These are phyloP conservation scores for Drosophila arizonae DNA, from an alignment of 1,140 invertebrate species.

Conservation along the genomic window DNA sequence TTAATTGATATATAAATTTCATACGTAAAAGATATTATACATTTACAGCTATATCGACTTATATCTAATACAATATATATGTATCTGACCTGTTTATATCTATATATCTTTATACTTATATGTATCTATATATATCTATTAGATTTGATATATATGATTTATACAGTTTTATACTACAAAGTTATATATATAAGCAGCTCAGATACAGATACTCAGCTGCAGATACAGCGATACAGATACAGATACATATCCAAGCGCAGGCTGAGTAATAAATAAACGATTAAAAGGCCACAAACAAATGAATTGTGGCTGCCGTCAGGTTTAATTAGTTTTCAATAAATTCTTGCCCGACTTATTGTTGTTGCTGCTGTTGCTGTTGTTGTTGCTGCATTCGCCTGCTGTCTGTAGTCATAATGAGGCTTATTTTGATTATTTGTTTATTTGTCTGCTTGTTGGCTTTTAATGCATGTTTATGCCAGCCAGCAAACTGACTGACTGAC, in stretches of 20 bases:
- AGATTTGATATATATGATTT: background rate
- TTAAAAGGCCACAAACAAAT: conserved; percentile 60
- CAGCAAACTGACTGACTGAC: conserved; percentile 47
- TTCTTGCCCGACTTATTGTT: conserved; percentile 26
- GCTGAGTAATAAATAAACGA: conserved; percentile 70
- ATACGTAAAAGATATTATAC: too few relatives aligned
- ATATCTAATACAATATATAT: too few relatives aligned
- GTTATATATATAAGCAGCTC: background rate
- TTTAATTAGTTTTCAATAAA: conserved; percentile 75
- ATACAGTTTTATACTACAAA: background rate
- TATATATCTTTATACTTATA: too few relatives aligned
- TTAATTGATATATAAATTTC: too few relatives aligned
- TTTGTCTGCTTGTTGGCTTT: conserved; percentile 37
- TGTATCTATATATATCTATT: background rate
- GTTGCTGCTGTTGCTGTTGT: background rate
- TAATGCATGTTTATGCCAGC: conserved; percentile 67
- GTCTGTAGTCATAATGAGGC: conserved; percentile 70
- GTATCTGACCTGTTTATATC: too few relatives aligned
- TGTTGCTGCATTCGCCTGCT: conserved; percentile 35
- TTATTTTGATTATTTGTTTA: conserved; percentile 77
- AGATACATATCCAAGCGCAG: conserved; percentile 3
- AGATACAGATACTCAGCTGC: background rate
- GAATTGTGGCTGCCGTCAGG: conserved; percentile 58
- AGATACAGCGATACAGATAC: conserved; percentile 22
- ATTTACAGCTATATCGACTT: too few relatives aligned